Conservation (phyloP, 2,888 invertebrate genomes). For the Blera fallax region DNA sequence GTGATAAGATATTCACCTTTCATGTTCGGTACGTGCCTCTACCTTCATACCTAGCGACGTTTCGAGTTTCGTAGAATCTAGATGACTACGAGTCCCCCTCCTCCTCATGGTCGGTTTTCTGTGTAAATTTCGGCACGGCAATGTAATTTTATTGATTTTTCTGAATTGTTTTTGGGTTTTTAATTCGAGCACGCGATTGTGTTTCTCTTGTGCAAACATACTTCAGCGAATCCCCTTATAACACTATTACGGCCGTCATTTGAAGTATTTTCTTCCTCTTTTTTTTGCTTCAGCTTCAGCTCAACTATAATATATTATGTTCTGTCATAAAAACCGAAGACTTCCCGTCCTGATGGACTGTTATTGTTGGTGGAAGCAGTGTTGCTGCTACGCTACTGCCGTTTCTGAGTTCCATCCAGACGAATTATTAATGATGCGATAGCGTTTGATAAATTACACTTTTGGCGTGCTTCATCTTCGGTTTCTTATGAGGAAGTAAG, state of each 20-base stretch:
- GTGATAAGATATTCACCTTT: conserved; percentile 72
- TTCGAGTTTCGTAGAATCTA: neutral
- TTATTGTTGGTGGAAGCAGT: conserved; percentile 7
- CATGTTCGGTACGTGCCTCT: conserved; percentile 62
- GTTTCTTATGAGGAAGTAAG: conserved; percentile 5
- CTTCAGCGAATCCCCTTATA: neutral
- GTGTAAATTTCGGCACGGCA: neutral
- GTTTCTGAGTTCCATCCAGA: conserved; percentile 24
- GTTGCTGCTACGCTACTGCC: neutral
- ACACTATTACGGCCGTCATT: conserved; percentile 28
- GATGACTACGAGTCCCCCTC: neutral
- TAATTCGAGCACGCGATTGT: conserved; percentile 59
- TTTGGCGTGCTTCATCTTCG: conserved; percentile 50
- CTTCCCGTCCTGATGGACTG: conserved; percentile 32
- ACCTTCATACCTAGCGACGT: conserved; percentile 25
- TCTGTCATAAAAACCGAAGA: conserved; percentile 42
- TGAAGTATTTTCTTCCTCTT: conserved; percentile 4
- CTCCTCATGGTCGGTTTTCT: no score
- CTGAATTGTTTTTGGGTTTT: conserved; percentile 38
- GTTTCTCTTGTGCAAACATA: conserved; percentile 13
- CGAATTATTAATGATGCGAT: conserved; percentile 74
- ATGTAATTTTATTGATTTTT: conserved; percentile 50
- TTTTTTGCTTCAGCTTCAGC: neutral
- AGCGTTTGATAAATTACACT: conserved; percentile 74
- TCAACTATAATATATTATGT: conserved; percentile 54